Conservation (phyloP, 2,113 vertebrate genomes). For the Mohoua ochrocephala region DNA sequence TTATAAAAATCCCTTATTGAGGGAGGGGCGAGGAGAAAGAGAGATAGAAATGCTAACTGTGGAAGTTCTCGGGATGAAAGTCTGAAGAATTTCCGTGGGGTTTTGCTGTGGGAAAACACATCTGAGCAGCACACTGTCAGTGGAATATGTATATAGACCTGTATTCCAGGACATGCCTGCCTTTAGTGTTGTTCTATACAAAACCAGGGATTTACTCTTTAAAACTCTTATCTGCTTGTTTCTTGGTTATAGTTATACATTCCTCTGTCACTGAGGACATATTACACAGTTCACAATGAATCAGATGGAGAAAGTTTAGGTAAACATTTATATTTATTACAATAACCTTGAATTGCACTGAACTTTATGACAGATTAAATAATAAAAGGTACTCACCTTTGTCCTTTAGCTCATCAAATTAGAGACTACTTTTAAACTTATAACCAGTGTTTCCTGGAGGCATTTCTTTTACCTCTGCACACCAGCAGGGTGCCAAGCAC, state of each 20-base stretch:
- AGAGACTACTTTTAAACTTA: neutral
- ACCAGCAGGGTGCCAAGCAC: fast-evolving
- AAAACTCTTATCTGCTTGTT: neutral
- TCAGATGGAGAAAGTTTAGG: neutral
- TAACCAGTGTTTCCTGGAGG: neutral
- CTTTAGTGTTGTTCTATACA: neutral
- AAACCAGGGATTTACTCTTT: neutral
- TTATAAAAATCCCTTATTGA: neutral
- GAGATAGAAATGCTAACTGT: neutral
- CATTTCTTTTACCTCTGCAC: neutral
- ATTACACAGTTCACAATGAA: neutral
- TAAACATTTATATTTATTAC: slow-evolving; percentile 2
- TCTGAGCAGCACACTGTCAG: neutral
- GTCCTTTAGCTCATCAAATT: neutral
- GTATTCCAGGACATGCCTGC: fast-evolving
- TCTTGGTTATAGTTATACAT: neutral
- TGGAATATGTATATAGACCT: neutral
- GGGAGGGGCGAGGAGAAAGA: fast-evolving
- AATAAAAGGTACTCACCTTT: neutral
- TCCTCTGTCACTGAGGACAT: neutral
- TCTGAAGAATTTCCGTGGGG: neutral
- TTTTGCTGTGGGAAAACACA: neutral
- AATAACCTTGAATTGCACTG: neutral
- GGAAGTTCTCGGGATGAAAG: neutral
- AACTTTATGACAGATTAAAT: neutral